phyloP scores from a whole-genome alignment of 2,888 invertebrate genomes.

The Gerris lacustris region DNA sequence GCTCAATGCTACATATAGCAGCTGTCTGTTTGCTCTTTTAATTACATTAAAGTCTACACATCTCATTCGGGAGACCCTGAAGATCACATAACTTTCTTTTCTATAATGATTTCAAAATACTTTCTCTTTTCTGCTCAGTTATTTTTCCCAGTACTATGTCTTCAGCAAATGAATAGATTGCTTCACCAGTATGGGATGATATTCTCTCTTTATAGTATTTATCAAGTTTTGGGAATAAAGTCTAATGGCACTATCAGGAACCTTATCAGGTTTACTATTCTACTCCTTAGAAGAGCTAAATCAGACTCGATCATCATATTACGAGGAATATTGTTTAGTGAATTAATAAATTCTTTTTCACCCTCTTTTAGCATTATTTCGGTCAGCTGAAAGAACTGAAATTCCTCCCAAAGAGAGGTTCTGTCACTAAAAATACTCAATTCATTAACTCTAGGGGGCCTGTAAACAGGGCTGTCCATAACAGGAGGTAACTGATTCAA shows the following conservation, averaged over 20 bases:
- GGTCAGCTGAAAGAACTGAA: constrained; percentile 30
- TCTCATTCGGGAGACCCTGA: constrained; percentile 21
- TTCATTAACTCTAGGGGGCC: constrained; percentile 17
- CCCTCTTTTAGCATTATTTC: constrained; percentile 33
- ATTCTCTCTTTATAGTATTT: background rate
- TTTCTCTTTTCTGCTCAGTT: no score
- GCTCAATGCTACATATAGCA: constrained; percentile 2
- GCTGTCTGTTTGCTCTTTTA: background rate
- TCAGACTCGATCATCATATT: background rate
- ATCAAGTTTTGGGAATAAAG: background rate
- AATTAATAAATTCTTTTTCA: constrained; percentile 29
- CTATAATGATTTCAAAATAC: no score
- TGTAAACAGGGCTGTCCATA: constrained; percentile 29
- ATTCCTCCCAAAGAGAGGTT: constrained; percentile 27
- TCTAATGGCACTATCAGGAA: background rate
- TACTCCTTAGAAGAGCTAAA: background rate
- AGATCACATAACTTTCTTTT: constrained; percentile 13
- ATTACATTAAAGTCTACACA: background rate
- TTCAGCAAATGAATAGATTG: no score
- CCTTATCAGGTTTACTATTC: background rate
- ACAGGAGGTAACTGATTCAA: constrained; percentile 35
- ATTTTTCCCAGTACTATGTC: no score
- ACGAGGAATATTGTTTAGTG: constrained; percentile 30
- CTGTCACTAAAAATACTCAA: constrained; percentile 13
- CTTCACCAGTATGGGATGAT: no score